These are phyloP conservation scores for Arctopsyche grandis DNA, from an alignment of 1,140 invertebrate genomes.

Conservation along the genomic window DNA sequence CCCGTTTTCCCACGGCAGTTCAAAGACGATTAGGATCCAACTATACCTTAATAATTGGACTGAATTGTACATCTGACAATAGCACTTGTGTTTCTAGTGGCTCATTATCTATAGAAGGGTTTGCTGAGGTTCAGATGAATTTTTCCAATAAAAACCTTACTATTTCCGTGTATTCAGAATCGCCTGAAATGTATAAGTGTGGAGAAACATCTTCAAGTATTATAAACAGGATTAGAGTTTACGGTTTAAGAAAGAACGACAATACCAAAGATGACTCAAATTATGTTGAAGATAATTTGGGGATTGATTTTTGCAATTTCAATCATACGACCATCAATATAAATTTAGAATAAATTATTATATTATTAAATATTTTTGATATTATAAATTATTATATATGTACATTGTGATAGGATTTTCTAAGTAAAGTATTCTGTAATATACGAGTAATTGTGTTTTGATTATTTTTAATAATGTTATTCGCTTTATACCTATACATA, in stretches of 20 bases:
- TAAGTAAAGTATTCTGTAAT: too few species aligned
- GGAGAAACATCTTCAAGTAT: conserved; percentile 15
- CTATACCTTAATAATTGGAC: conserved; percentile 18
- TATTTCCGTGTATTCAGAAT: neutral
- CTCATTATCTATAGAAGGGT: neutral
- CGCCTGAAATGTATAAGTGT: neutral
- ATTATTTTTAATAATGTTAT: too few species aligned
- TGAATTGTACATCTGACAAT: conserved; percentile 6
- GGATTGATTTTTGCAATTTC: neutral
- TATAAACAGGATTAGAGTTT: conserved; percentile 16
- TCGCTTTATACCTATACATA: too few species aligned
- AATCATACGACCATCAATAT: neutral
- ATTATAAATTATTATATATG: too few species aligned
- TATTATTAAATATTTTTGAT: too few species aligned
- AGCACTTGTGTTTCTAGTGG: neutral
- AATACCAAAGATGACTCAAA: neutral
- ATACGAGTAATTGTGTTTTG: too few species aligned
- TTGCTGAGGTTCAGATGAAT: neutral
- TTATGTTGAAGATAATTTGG: neutral
- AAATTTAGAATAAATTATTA: too few species aligned
- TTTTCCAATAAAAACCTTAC: neutral
- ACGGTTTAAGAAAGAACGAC: conserved; percentile 5
- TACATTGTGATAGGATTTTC: too few species aligned
- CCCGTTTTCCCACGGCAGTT: neutral
- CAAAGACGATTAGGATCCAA: neutral